Percentiles rank a stretch among this genome's conserved stretches.
Conservation (phyloP, 2,113 vertebrate species). For the Sorex fumeus region DNA sequence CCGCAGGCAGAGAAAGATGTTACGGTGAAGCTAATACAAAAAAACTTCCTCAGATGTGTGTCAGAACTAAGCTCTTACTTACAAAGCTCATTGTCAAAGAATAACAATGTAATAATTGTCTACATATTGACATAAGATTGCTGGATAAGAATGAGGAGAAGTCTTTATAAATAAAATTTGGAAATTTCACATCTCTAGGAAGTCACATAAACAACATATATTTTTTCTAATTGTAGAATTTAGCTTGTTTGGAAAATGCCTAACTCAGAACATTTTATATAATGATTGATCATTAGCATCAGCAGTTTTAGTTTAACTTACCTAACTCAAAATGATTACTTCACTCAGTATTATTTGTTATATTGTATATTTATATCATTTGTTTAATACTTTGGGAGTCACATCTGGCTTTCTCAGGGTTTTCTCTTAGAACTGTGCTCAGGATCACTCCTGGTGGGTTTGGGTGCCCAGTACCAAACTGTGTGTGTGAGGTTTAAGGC, state of each 20-base stretch:
- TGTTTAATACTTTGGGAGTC: no score
- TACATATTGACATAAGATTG: background rate
- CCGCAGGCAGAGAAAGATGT: background rate
- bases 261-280: background rate
- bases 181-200: background rate
- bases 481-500: no score
- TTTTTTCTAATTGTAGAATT: background rate
- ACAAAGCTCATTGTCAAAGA: background rate
- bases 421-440: no score
- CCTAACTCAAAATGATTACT: background rate
- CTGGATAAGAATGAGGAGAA: background rate
- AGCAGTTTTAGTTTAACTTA: background rate
- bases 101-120: background rate
- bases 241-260: background rate
- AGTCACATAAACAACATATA: background rate
- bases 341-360: background rate
- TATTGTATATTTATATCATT: no score
- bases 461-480: no score
- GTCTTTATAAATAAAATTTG: background rate
- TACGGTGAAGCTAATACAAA: slow-evolving; percentile 2
- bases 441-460: no score
- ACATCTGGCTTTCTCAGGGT: no score
- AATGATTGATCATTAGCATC: background rate
- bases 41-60: background rate
- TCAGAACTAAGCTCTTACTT: background rate